Evolutionary conservation across 2,888 invertebrate genomes (phyloP).

Genomic region (Drosophila niveifrons): DNA sequence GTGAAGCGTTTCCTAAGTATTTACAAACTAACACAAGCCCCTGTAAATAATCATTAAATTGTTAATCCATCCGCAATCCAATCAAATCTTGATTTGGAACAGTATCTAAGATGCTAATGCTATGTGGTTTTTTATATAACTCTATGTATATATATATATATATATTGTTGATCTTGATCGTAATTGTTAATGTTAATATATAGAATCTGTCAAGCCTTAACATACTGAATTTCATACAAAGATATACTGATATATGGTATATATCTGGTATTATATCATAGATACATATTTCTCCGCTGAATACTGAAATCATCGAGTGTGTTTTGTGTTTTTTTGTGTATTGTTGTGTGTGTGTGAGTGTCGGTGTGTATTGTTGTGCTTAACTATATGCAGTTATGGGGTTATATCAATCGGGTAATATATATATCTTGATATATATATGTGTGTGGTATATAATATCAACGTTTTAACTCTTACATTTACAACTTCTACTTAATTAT

Average conservation of each 20-base stretch:
- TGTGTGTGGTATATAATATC: slow-evolving; percentile 72
- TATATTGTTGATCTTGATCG: slow-evolving; percentile 46
- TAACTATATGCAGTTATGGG: slow-evolving; percentile 31
- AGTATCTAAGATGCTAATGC: slow-evolving; percentile 26
- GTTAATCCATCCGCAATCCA: slow-evolving; percentile 30
- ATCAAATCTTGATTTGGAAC: slow-evolving; percentile 37
- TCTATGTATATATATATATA: slow-evolving; percentile 16
- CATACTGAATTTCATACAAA: slow-evolving; percentile 65
- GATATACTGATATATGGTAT: slow-evolving; percentile 4
- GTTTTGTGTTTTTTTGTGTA: slow-evolving; percentile 30
- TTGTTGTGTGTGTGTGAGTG: slow-evolving; percentile 36
- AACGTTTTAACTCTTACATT: slow-evolving; percentile 77
- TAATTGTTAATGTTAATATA: slow-evolving; percentile 57
- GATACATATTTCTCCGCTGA: slow-evolving; percentile 61
- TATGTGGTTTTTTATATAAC: slow-evolving; percentile 18
- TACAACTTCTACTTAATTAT: slow-evolving; percentile 58
- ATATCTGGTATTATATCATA: slow-evolving; percentile 39
- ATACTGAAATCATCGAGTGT: slow-evolving; percentile 82
- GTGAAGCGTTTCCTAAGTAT: slow-evolving; percentile 59
- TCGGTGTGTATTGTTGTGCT: slow-evolving; percentile 23
- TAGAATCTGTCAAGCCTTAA: slow-evolving; percentile 77
- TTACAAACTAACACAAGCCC: slow-evolving; percentile 80
- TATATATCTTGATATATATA: slow-evolving; percentile 32
- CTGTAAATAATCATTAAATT: slow-evolving; percentile 76
- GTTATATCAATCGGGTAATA: slow-evolving; percentile 54